Evolutionary conservation across 2,888 invertebrate species (phyloP).

Genomic region (Patella ulyssiponensis): DNA sequence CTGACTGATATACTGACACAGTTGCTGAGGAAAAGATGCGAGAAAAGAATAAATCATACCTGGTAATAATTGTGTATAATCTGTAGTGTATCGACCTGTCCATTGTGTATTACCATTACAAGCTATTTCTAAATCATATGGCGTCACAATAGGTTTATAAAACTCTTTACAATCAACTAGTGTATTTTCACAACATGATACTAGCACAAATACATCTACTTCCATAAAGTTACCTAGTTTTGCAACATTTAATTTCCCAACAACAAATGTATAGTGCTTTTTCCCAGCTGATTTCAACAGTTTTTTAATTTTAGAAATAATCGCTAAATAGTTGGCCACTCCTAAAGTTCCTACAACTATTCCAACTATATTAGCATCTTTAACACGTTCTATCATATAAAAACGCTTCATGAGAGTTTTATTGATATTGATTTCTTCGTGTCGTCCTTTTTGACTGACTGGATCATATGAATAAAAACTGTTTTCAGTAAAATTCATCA

Average conservation of each 20-base stretch:
- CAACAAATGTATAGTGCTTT: constrained; percentile 90
- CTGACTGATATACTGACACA: background rate
- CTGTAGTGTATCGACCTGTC: constrained; percentile 78
- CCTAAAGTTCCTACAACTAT: constrained; percentile 93
- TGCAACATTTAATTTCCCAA: constrained; percentile 94
- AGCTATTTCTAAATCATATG: constrained; percentile 89
- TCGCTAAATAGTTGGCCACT: constrained; percentile 81
- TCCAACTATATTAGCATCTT: constrained; percentile 89
- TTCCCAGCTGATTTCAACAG: constrained; percentile 84
- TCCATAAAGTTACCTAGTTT: constrained; percentile 96
- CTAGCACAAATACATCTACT: constrained; percentile 90
- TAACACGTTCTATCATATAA: constrained; percentile 90
- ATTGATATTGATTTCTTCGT: constrained; percentile 68
- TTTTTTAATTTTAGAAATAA: constrained; percentile 82
- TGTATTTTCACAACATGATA: constrained; percentile 93
- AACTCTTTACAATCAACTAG: constrained; percentile 86
- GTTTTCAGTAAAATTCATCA: constrained; percentile 71
- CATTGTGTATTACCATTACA: constrained; percentile 75
- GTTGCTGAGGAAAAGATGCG: background rate
- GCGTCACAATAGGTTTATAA: constrained; percentile 90
- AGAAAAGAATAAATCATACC: constrained; percentile 67
- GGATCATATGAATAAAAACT: constrained; percentile 72
- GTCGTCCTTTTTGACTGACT: constrained; percentile 37
- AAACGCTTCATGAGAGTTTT: constrained; percentile 84
- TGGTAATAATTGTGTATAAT: constrained; percentile 83